Evolutionary conservation across 2,113 vertebrate genomes (phyloP).

Genomic region (Gallinago paraguaiae): DNA sequence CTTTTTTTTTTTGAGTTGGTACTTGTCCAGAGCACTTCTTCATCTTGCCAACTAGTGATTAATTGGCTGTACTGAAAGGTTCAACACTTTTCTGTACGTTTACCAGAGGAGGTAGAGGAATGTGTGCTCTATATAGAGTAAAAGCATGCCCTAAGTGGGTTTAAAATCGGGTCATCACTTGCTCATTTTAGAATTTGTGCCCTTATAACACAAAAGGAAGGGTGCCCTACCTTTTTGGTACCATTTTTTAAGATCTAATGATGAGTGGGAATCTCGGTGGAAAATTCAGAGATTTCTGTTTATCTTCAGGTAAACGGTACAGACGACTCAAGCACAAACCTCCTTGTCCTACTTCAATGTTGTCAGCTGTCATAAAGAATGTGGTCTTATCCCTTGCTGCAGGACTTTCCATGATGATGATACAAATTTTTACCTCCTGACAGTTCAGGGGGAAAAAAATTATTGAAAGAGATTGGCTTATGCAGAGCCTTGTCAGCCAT

Average conservation of each 20-base stretch:
- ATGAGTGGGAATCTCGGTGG: neutral
- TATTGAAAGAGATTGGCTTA: neutral
- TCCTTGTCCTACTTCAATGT: neutral
- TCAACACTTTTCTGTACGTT: constrained; percentile 51
- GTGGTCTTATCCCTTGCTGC: neutral
- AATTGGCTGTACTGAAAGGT: constrained; percentile 58
- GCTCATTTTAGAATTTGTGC: constrained; percentile 8
- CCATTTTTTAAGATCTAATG: neutral
- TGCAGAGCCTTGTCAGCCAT: neutral
- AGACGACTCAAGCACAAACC: neutral
- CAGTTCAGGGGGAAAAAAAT: neutral
- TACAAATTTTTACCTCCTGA: neutral
- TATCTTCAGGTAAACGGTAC: neutral
- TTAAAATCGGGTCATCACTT: constrained; percentile 53
- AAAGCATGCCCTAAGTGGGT: constrained; percentile 31
- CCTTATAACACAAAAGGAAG: constrained; percentile 4
- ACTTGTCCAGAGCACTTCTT: constrained; percentile 54
- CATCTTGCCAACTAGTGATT: constrained; percentile 68
- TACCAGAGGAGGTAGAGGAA: constrained; percentile 52
- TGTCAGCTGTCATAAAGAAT: neutral
- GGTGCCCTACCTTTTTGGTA: neutral
- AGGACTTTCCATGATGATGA: neutral
- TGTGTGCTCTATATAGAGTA: constrained; percentile 19
- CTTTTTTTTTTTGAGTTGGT: constrained; percentile 15
- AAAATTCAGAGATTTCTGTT: constrained; percentile 11